Percentiles rank a stretch among this genome's conserved stretches.
Evolutionary conservation across 2,797 vertebrate genomes (phyloP).

Genomic region (Pogoniulus pusillus): DNA sequence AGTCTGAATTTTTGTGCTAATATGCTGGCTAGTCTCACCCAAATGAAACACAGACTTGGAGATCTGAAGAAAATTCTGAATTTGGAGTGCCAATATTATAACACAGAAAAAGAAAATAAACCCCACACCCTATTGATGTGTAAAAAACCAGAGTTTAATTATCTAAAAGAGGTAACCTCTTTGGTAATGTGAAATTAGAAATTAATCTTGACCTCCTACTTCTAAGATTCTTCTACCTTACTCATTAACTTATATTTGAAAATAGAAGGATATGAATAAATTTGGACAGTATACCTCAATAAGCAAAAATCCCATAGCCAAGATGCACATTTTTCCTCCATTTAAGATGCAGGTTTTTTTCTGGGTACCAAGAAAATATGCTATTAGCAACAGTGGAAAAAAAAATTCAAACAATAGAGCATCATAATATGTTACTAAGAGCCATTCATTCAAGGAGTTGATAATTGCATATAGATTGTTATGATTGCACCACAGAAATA

Average conservation of each 20-base stretch:
- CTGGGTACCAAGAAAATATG: background rate
- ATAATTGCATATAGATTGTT: background rate
- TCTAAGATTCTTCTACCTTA: background rate
- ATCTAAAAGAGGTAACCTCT: constrained; percentile 6
- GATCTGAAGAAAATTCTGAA: constrained; percentile 25
- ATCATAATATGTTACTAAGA: background rate
- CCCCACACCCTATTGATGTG: background rate
- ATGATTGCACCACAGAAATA: background rate
- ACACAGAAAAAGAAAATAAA: background rate
- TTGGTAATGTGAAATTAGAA: constrained; percentile 31
- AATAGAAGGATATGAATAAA: constrained; percentile 5
- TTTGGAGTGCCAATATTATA: constrained; percentile 52
- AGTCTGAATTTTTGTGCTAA: constrained; percentile 28
- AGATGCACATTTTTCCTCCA: background rate
- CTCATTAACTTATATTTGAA: background rate
- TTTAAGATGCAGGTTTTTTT: background rate
- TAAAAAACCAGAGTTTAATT: constrained; percentile 36
- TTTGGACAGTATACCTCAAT: background rate
- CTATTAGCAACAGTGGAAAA: background rate
- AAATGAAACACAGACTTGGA: constrained; percentile 49
- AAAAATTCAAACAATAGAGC: background rate
- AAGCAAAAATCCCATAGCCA: background rate
- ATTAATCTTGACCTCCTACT: constrained; percentile 11
- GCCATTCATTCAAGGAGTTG: background rate
- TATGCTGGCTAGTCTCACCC: background rate